Percentiles rank a stretch among this genome's conserved stretches.
Evolutionary conservation across 2,888 invertebrate species (phyloP).

Genomic region (Apantesis nais): DNA sequence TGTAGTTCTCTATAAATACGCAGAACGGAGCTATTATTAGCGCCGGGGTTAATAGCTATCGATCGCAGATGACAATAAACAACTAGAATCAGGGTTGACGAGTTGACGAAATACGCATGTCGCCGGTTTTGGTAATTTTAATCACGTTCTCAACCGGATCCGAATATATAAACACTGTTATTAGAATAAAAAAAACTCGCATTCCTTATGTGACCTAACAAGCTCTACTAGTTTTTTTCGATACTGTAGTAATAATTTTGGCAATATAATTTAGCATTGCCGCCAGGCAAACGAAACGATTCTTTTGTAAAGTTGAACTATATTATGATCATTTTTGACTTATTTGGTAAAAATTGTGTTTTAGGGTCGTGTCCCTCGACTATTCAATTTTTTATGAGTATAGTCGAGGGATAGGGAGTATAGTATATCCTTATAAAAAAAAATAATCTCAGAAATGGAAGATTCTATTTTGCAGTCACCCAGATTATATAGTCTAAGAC

Average conservation of each 20-base stretch:
- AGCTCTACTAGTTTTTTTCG: constrained; percentile 73
- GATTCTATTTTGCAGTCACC: neutral
- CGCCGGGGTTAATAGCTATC: constrained; percentile 56
- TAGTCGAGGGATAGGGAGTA: no score
- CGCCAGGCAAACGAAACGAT: no score
- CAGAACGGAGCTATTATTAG: constrained; percentile 56
- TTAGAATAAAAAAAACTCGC: constrained; percentile 53
- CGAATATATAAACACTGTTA: constrained; percentile 49
- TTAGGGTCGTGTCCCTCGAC: neutral
- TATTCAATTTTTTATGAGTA: neutral
- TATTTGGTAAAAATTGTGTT: neutral
- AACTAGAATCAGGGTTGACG: constrained; percentile 34
- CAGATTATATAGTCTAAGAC: constrained; percentile 21
- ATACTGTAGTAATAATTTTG: constrained; percentile 40
- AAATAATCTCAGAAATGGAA: neutral
- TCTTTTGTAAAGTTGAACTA: constrained; percentile 15
- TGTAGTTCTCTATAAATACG: constrained; percentile 48
- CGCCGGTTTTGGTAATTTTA: constrained; percentile 42
- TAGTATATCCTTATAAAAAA: neutral
- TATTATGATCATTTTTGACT: neutral
- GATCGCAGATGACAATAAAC: constrained; percentile 50
- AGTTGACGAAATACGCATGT: constrained; percentile 29
- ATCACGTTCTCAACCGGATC: constrained; percentile 56
- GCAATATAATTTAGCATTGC: constrained; percentile 27
- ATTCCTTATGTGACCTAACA: constrained; percentile 67